Percentiles rank a stretch among this genome's conserved stretches.
Conservation (phyloP, 2,888 invertebrate species). For the Cerceris ruficornis region DNA sequence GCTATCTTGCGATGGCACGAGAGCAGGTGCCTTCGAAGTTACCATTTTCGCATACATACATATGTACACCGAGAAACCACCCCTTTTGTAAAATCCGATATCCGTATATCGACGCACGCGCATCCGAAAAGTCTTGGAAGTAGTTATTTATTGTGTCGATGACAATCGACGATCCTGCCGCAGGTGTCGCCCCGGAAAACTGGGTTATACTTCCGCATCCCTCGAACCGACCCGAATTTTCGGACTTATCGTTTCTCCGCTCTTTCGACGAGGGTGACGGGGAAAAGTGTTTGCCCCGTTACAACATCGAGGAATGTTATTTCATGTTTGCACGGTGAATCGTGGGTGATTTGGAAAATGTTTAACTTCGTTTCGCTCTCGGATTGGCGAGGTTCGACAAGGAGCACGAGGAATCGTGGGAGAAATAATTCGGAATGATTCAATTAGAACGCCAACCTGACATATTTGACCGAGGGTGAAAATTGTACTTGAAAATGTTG, state of each 20-base stretch:
- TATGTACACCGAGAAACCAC: background rate
- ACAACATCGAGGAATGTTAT: conserved; percentile 25
- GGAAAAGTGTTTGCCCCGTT: conserved; percentile 38
- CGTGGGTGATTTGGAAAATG: background rate
- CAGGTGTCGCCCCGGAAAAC: conserved; percentile 55
- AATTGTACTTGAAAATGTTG: too few species aligned
- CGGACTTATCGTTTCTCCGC: conserved; percentile 29
- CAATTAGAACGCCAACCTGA: too few species aligned
- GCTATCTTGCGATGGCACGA: conserved; percentile 25
- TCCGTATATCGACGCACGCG: background rate
- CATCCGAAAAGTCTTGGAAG: background rate
- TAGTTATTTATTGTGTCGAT: conserved; percentile 24
- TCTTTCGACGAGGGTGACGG: background rate
- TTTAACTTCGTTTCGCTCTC: too few species aligned
- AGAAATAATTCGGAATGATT: too few species aligned
- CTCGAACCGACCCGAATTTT: conserved; percentile 36
- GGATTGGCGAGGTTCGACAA: too few species aligned
- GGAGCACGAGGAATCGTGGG: too few species aligned
- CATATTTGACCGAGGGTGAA: too few species aligned
- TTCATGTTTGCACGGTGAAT: background rate
- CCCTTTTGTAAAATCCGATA: too few species aligned
- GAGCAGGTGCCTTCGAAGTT: conserved; percentile 55
- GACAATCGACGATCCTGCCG: conserved; percentile 37
- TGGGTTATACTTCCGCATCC: conserved; percentile 44
- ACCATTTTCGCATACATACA: conserved; percentile 13